Evolutionary conservation across 2,888 invertebrate species (phyloP), one percentile per base, ranked within the genome.

Genomic region (Athrips mouffetella): DNA sequence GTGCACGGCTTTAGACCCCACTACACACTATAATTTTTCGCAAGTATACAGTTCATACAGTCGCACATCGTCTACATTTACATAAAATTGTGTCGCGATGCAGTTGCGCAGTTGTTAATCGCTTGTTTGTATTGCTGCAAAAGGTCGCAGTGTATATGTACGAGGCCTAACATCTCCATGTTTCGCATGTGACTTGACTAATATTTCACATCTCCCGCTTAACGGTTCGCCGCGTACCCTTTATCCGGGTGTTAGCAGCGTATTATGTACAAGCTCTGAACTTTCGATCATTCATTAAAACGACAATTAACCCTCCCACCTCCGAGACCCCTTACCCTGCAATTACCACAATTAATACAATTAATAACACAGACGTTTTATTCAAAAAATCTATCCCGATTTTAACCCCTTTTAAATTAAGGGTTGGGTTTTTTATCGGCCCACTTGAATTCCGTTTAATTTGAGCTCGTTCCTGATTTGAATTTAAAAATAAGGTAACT

Each of bases 221-320:
- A 78, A 80, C 84, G 82, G 78, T 69, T 77, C 75, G 74, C 61
- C 78, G 81, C 73, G 60, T 77, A 73, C 71, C 80, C 80, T 86
- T 85, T 86, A 86, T 86, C 85, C 82, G 69, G 69, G 62, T 66
- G 74, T 74, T 72, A 78, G 70, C 62, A 66, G 75, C 80, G 69
- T 81, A 82, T 80, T 82, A 82, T 80, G 77, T 78, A 81, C 79
- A 75, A 75, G 82, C 84, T 83, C 73, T 81, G 76, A 84, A 83
- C 75, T 86, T 86, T 85, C 85, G 74, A 88, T 88, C 85, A 85
- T 88, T 88, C 86, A 87, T 88, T 87, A 84, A 21, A 73, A 70
- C 75, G 73, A 73, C 80, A 81, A 82, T 83, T 83, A 80, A 15
- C 66, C 73, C 58, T 74, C 68, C 80, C 55, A 74, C 75, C 78